Base-by-base conservation (phyloP, 1,140 invertebrate genomes). In the Drosophila repletoides region DNA sequence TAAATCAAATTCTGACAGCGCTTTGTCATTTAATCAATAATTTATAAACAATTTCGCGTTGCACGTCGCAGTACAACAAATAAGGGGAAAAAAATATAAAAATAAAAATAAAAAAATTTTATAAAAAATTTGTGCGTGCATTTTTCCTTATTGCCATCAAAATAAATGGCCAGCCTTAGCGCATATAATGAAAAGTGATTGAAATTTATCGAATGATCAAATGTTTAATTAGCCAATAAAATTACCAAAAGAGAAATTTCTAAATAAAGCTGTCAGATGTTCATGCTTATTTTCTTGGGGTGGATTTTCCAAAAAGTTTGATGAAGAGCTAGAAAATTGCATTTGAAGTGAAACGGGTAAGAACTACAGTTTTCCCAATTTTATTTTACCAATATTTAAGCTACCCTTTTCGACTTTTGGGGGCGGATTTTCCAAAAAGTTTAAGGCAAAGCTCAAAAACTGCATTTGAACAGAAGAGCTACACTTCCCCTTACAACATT, bases 1-100 rank as follows among this genome's bases (percentile, higher is more conserved):
- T 88, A 88, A 81, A 88, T 88, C 76, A 88, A 88, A 69, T 66
- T 84, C 65, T 76, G 86, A 84, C 86, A 88, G 67, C 70, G 72
- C 70, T 75, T 84, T 80, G 86, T 74, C 80, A 88, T 81, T 88
- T 88, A 88, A 88, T 88, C 79, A 88, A 88, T 88, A 81, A 76
- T 86, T 81, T 79, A 76, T 87, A 72, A 76, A 86, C 75, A 86
- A 66, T 80, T 77, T 72, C 26, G 53, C 38, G 24, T 56, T 84
- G 48, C 53, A 46, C 46, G 21, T 10, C 9, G 19, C 17, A 48
- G 14, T 5, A 40, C 41, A 29, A 36, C 10, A 48, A 48, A 46
- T 38, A n/a, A n/a, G n/a, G n/a, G n/a, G n/a, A n/a, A n/a, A 48
- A 19, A 36, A 36, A 26, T 29, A n/a, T 22, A 43, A 55, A 41